Evolutionary conservation across 2,888 invertebrate species (phyloP), one percentile per base, ranked within the genome.

Genomic region (Drosophila prostipennis): DNA sequence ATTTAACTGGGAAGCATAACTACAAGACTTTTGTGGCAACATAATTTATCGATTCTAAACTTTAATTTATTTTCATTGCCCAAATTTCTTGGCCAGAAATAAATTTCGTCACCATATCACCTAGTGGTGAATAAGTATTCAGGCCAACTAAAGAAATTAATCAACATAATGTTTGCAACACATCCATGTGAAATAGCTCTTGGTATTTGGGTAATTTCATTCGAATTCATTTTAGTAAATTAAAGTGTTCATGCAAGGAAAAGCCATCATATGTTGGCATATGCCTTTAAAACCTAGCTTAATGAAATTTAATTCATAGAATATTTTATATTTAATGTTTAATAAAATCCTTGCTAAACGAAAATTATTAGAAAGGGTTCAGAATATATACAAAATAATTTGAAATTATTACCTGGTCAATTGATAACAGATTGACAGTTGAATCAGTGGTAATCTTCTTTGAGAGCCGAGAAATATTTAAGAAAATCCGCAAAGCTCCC

Each of bases 401-500:
- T 23, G 4, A 4, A 23, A 23, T 2, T 2, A 3, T 0, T 23
- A 23, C 2, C 23, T 39, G 29, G 59, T 39, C 57, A 58, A 58
- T 58, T 58, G 57, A 58, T 58, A 58, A 39, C 29, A 29, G 29
- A 16, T 48, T 49, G 51, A 26, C 34, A 67, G 16, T 36, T 23
- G 36, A 39, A 39, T 63, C 26, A 37, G 11, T 23, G 10, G 7
- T 37, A 45, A 29, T 43, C 59, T 19, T 8, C 34, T 59, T 37
- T 8, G 11, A 13, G 16, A 26, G 6, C 16, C 19, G 3, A 37
- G 16, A 61, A 14, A 19, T 14, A 39, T 39, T 19, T 19, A 39
- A 19, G 59, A 39, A 39, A 19, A 58, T 32, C 19, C 60, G 34
- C 23, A 37, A 61, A 46, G 64, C 60, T 58, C 14, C n/a, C 14